Base-by-base conservation (phyloP, 2,113 vertebrate genomes). In the Microtus richardsoni region DNA sequence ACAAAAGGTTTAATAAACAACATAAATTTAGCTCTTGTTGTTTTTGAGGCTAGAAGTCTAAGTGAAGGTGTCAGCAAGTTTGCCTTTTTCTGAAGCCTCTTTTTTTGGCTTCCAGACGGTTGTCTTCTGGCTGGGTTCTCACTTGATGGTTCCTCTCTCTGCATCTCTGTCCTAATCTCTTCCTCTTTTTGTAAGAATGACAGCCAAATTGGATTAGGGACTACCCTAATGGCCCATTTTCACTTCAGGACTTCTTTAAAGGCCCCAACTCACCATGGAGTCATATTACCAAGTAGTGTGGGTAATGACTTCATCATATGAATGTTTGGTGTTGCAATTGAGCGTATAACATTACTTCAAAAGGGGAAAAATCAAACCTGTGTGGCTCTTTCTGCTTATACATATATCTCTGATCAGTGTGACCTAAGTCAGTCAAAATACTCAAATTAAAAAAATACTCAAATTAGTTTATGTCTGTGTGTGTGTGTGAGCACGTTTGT, bases 31-130 rank as follows among this genome's bases (percentile, higher is more conserved):
- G 79, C 91, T 88, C 33, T 94, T 26, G 80, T 21, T 89, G 58
- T 77, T 82, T 33, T 83, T 36, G 68, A 77, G 77, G 83, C 8
- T 83, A 78, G 49, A 95, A 77, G 8, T 94, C 41, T 19, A 87
- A 77, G 24, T 89, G 10, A 93, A 88, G 66, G 8, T 82, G 41
- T 88, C 19, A 90, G 49, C 30, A 92, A n/a, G 19, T 68, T 93
- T 54, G 58, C 24, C 79, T 95, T 91, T 88, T 77, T 91, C 73
- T 80, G 78, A 91, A 54, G 36, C 79, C n/a, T 89, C n/a, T 74
- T 52, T 91, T 21, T 47, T 92, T 87, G 52, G 17, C 60, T 92
- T 79, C 39, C 4, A 79, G 90, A 52, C 84, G 70, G 24, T 52
- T n/a, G 7, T 79, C 68, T 92, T 92, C 44, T 96, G 10, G 2